Conservation (phyloP, 1,140 invertebrate genomes). For the Drosophila asahinai region DNA sequence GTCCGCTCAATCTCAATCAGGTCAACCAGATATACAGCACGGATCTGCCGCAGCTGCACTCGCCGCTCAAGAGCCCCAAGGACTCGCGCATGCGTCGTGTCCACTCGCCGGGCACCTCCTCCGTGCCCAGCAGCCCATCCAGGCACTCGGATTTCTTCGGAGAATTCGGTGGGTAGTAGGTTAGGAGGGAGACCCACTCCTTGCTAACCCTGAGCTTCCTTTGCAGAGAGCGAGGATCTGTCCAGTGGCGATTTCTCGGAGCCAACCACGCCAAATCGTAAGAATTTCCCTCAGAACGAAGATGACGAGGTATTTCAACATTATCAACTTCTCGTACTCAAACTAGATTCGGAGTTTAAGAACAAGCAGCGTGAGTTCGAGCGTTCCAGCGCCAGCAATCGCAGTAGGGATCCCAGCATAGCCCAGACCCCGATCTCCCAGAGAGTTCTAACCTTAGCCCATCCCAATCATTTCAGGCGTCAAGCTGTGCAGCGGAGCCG, state of each 20-base stretch:
- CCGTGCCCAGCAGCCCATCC: conserved; percentile 89
- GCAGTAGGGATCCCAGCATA: conserved; percentile 52
- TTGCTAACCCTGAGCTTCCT: conserved; percentile 1
- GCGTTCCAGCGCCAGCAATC: conserved; percentile 57
- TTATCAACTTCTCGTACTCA: conserved; percentile 88
- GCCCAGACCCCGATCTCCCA: background rate
- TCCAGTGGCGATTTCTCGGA: conserved; percentile 84
- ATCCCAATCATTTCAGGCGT: conserved; percentile 28
- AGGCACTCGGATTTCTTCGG: conserved; percentile 87
- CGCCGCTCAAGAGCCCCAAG: conserved; percentile 77
- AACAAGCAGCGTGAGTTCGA: conserved; percentile 91
- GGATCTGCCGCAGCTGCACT: conserved; percentile 76
- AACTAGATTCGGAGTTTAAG: conserved; percentile 90
- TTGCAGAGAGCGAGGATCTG: conserved; percentile 81
- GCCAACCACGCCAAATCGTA: conserved; percentile 77
- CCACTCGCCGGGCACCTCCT: conserved; percentile 84
- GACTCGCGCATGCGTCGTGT: conserved; percentile 71
- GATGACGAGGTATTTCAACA: conserved; percentile 87
- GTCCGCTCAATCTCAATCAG: conserved; percentile 77
- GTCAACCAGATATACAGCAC: conserved; percentile 73
- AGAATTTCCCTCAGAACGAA: conserved; percentile 76
- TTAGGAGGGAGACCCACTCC: background rate
- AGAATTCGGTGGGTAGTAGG: conserved; percentile 66
- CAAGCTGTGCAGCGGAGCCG: conserved; percentile 55
- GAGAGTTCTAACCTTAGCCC: background rate